These are phyloP conservation scores for Pimpla rufipes DNA, from an alignment of 2,888 invertebrate species.

Conservation along the genomic window DNA sequence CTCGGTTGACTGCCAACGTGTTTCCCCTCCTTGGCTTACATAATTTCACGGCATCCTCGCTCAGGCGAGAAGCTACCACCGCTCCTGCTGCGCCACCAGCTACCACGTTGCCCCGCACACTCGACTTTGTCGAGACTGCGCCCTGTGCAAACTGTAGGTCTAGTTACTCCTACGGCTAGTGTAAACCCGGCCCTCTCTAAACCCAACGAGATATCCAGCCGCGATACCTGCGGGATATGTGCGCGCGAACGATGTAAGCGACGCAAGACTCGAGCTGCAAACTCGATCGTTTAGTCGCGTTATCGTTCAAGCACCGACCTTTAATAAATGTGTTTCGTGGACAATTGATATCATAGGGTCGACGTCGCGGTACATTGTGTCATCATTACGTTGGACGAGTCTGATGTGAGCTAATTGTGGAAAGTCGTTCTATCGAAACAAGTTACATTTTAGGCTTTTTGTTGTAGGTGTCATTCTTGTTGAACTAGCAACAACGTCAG, in stretches of 20 bases:
- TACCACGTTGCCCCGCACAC: constrained; percentile 19
- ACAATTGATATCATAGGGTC: background rate
- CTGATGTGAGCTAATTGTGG: too few relatives aligned
- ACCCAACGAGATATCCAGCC: constrained; percentile 32
- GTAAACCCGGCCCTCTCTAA: constrained; percentile 14
- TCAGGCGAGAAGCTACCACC: constrained; percentile 25
- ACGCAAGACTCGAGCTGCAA: background rate
- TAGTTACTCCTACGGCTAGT: background rate
- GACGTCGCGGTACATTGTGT: too few relatives aligned
- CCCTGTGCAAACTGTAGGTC: constrained; percentile 43
- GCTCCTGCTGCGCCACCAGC: constrained; percentile 10
- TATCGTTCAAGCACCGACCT: background rate
- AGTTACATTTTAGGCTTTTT: too few relatives aligned
- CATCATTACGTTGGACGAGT: too few relatives aligned
- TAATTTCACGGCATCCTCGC: constrained; percentile 53
- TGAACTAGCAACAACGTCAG: too few relatives aligned
- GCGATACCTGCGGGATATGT: constrained; percentile 19
- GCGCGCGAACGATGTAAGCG: background rate
- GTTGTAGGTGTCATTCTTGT: too few relatives aligned
- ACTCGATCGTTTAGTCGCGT: constrained; percentile 9
- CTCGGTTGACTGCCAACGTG: constrained; percentile 33
- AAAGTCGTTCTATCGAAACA: too few relatives aligned
- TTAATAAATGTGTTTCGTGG: background rate
- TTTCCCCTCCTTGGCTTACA: constrained; percentile 40
- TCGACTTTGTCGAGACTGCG: constrained; percentile 16